Base-by-base conservation (phyloP, 2,113 vertebrate genomes). In the Gymnogyps californianus region DNA sequence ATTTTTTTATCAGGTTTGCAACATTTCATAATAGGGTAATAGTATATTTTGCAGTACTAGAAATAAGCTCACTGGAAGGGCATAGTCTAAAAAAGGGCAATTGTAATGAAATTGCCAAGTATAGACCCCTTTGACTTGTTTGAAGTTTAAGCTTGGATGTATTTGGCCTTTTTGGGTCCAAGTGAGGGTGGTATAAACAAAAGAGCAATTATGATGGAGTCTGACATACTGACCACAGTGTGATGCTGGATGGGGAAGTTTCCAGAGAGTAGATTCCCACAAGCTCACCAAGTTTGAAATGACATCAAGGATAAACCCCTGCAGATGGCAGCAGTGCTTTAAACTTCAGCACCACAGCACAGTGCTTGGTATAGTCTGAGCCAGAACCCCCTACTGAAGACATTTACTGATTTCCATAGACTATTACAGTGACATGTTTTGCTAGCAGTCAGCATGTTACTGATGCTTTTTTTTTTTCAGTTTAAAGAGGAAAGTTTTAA, bases 251-350 rank as follows among this genome's bases (percentile, higher is more conserved):
- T 4, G 38, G 11, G 32, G n/a, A 71, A 7, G 8, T 31, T 76
- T 87, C 28, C 78, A 67, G 78, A 31, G 55, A 28, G 1, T 12
- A 38, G 24, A 10, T 83, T 67, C 44, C 11, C 47, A 20, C 11
- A 80, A 59, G 18, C 29, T 80, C n/a, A 1, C 2, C 0, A 42
- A 4, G n/a, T 19, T 66, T 31, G 90, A 91, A 31, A 79, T 24
- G 47, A 11, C 24, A 12, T 9, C 10, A 26, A 15, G 34, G n/a
- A 82, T 49, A 80, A 97, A 42, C 4, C 89, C 98, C 98, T 98
- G 98, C 94, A 98, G 98, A 93, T 97, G 98, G 98, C 98, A 98
- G 98, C 96, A 98, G 90, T 72, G 97, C 95, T 97, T 96, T 90
- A 98, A 64, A 93, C 90, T 98, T 98, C 86, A 70, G 32, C 54